Evolutionary conservation across 2,888 invertebrate species (phyloP).

Genomic region (Caenorhabditis becei): DNA sequence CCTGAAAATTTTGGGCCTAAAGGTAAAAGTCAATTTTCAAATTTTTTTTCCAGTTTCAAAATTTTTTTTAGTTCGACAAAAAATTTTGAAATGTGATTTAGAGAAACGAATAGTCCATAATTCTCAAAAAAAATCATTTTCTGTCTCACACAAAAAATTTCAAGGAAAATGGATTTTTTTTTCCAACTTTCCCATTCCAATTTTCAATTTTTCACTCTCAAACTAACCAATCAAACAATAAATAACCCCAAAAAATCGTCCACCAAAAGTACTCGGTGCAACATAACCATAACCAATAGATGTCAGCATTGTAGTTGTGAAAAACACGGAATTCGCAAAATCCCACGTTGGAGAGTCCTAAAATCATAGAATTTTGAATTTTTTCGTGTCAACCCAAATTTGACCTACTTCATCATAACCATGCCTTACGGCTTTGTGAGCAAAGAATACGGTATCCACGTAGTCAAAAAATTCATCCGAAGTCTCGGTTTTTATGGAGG

Average conservation of each 20-base stretch:
- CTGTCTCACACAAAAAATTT: neutral
- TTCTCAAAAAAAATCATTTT: too few relatives aligned
- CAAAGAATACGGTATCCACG: constrained; percentile 77
- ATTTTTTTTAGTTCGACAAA: too few relatives aligned
- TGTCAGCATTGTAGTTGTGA: constrained; percentile 75
- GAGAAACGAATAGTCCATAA: too few relatives aligned
- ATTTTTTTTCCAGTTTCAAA: too few relatives aligned
- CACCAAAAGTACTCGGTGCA: constrained; percentile 82
- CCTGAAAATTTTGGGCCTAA: too few relatives aligned
- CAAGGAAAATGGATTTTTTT: neutral
- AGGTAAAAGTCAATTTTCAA: too few relatives aligned
- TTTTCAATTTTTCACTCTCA: too few relatives aligned
- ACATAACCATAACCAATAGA: constrained; percentile 79
- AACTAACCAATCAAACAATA: constrained; percentile 88
- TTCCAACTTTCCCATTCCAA: too few relatives aligned
- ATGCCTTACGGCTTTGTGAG: constrained; percentile 77
- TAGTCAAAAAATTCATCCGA: constrained; percentile 73
- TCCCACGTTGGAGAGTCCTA: constrained; percentile 75
- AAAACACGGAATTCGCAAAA: constrained; percentile 72
- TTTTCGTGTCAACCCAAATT: too few relatives aligned
- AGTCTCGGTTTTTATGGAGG: constrained; percentile 64
- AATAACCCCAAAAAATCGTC: constrained; percentile 91
- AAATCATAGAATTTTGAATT: neutral
- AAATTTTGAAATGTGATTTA: too few relatives aligned
- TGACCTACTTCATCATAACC: constrained; percentile 78